phyloP scores from a whole-genome alignment of 92 coral and sea anemone species.

The Paramuricea clavata region DNA sequence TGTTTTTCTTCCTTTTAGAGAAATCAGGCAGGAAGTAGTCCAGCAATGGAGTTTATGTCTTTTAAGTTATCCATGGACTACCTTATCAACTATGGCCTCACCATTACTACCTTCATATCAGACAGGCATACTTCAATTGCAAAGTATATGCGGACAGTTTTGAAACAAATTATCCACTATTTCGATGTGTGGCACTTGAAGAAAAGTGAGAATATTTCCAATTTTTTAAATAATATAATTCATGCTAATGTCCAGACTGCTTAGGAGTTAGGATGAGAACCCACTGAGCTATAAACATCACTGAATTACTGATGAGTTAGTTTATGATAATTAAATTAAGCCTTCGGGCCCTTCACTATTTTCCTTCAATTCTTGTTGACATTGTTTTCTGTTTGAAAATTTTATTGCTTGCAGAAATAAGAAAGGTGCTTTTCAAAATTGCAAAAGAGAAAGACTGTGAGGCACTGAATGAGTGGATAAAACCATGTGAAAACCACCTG shows the following conservation, averaged over 20 bases:
- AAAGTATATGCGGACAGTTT: background rate
- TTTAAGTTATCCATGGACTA: conserved; percentile 43
- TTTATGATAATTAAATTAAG: too few relatives aligned
- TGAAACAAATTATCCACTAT: conserved; percentile 26
- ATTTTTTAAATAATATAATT: too few relatives aligned
- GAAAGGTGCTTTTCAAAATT: conserved; percentile 67
- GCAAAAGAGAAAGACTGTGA: conserved; percentile 68
- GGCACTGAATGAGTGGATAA: conserved; percentile 65
- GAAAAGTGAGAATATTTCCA: conserved; percentile 36
- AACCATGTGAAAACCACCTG: conserved; percentile 65
- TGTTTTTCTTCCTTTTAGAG: background rate
- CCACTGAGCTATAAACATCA: too few relatives aligned
- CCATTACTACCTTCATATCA: conserved; percentile 51
- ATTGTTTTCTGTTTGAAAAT: too few relatives aligned
- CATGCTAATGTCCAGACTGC: background rate
- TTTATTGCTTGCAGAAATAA: too few relatives aligned
- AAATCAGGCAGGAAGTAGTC: conserved; percentile 46
- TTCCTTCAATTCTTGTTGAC: too few relatives aligned
- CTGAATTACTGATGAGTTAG: too few relatives aligned
- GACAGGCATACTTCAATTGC: conserved; percentile 56
- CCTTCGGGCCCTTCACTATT: too few relatives aligned
- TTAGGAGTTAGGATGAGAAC: too few relatives aligned
- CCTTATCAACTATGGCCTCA: conserved; percentile 27
- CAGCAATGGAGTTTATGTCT: conserved; percentile 48
- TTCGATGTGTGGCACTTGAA: conserved; percentile 56